Evolutionary conservation across 2,888 invertebrate genomes (phyloP).

Genomic region (Mystacides longicornis): DNA sequence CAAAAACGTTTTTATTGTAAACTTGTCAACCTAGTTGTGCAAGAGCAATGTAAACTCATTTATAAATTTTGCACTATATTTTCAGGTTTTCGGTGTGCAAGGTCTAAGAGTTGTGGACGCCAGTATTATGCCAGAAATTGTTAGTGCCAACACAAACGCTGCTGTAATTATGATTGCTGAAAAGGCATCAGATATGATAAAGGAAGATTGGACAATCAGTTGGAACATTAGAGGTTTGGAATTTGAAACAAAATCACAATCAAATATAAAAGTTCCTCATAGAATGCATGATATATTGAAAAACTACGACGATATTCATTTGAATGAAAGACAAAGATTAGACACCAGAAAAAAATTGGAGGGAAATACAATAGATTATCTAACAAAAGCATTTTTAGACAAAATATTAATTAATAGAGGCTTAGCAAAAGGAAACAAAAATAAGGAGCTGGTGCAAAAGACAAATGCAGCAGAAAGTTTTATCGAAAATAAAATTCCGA

Average conservation of each 20-base stretch:
- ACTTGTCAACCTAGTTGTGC: too few species aligned
- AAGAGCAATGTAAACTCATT: too few species aligned
- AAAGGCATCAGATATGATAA: slow-evolving; percentile 75
- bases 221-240: too few species aligned
- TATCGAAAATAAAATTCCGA: too few species aligned
- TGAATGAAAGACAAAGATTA: too few species aligned
- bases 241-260: too few species aligned
- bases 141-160: slow-evolving; percentile 75
- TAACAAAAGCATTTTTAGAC: not conserved
- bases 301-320: too few species aligned
- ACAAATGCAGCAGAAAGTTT: not conserved
- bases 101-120: slow-evolving; percentile 71
- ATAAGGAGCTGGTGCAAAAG: not conserved
- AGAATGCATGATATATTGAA: too few species aligned
- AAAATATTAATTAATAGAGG: not conserved
- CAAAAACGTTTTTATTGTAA: not conserved
- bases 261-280: too few species aligned
- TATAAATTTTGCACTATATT: too few species aligned
- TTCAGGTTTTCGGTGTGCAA: slow-evolving; percentile 56
- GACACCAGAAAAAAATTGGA: not conserved
- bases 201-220: slow-evolving; percentile 55
- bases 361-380: not conserved
- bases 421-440: too few species aligned
- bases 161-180: slow-evolving; percentile 81
- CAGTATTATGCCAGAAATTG: slow-evolving; percentile 74